Conservation (phyloP, 2,797 vertebrate genomes). For the Dipus sagitta region DNA sequence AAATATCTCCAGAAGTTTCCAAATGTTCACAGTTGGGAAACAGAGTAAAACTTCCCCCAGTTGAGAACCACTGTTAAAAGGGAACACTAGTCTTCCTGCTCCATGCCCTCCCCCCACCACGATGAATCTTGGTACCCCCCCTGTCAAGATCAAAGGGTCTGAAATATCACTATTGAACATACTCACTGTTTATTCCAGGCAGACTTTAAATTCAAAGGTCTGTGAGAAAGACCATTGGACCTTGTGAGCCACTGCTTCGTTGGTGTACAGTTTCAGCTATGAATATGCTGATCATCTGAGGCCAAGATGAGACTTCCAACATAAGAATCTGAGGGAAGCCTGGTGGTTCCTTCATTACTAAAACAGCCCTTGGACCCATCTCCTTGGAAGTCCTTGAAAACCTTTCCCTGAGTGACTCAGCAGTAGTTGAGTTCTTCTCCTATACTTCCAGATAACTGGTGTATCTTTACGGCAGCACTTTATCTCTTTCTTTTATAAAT, state of each 20-base stretch:
- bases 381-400: constrained; percentile 30
- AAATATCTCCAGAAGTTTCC: not conserved
- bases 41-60: not conserved
- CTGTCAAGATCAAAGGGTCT: not conserved
- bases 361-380: not conserved
- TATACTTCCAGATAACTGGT: not conserved
- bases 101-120: no score
- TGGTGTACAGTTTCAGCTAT: not conserved
- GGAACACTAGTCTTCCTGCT: not conserved
- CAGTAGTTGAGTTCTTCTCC: not conserved
- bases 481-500: not conserved
- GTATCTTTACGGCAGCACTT: not conserved
- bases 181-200: not conserved
- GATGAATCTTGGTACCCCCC: not conserved
- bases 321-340: not conserved
- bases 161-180: not conserved
- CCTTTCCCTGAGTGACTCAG: not conserved
- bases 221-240: not conserved
- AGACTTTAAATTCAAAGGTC: not conserved
- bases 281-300: not conserved
- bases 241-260: not conserved
- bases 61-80: not conserved
- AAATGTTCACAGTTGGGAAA: not conserved
- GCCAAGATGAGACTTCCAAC: not conserved
- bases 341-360: not conserved